Evolutionary conservation across 2,113 vertebrate species (phyloP).

Genomic region (Erpornis zantholeuca): DNA sequence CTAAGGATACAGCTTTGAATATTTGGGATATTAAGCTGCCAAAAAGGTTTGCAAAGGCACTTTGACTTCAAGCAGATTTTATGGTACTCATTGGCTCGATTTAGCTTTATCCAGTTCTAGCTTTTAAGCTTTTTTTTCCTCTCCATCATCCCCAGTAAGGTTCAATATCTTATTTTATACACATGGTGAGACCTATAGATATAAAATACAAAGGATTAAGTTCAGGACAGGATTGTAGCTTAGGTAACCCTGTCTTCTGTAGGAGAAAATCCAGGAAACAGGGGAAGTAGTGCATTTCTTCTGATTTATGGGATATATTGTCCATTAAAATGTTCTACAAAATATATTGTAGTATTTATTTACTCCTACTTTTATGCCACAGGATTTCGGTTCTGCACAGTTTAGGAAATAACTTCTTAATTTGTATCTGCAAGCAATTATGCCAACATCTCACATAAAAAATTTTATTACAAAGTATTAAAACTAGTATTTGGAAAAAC

Average conservation of each 20-base stretch:
- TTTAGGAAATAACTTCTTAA: not conserved
- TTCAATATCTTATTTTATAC: not conserved
- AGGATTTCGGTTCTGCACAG: not conserved
- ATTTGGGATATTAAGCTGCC: not conserved
- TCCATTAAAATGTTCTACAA: not conserved
- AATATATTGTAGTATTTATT: slow-evolving; percentile 5
- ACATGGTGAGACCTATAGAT: not conserved
- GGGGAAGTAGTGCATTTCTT: not conserved
- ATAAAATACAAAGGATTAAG: not conserved
- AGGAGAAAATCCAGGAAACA: not conserved
- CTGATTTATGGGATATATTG: not conserved
- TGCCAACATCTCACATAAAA: not conserved
- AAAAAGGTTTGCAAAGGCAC: not conserved
- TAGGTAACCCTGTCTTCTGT: not conserved
- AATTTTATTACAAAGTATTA: not conserved
- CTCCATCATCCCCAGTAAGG: not conserved
- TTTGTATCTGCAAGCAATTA: slow-evolving; percentile 10
- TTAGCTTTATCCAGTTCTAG: not conserved
- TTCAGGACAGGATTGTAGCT: not conserved
- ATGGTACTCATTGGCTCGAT: not conserved
- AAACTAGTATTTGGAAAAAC: not conserved
- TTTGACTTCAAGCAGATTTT: not conserved
- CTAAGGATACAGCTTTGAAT: not conserved
- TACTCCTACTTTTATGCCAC: not conserved
- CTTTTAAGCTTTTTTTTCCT: not conserved